Conservation (phyloP, 2,113 vertebrate genomes). For the Tachycineta bicolor region DNA sequence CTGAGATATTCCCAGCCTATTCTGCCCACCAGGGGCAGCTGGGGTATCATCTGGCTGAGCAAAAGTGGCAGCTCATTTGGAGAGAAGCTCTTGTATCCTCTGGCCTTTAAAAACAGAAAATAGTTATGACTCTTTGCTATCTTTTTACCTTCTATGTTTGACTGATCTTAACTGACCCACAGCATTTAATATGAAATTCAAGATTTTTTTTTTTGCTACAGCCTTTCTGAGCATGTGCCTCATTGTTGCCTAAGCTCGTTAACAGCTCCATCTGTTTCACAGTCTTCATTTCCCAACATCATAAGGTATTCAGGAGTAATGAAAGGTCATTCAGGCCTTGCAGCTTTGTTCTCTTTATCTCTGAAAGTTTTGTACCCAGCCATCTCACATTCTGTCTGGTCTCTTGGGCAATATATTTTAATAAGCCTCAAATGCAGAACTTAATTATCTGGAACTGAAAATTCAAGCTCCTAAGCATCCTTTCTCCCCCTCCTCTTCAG, state of each 20-base stretch:
- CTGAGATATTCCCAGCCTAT: not conserved
- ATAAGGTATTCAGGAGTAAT: constrained; percentile 1
- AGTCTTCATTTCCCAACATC: constrained; percentile 51
- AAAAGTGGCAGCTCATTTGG: not conserved
- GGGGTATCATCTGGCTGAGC: not conserved
- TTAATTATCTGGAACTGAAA: constrained; percentile 50
- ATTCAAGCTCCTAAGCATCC: not conserved
- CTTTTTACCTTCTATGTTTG: not conserved
- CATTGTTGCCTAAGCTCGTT: constrained; percentile 27
- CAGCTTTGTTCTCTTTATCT: constrained; percentile 20
- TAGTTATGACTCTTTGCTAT: not conserved
- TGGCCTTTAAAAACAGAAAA: not conserved
- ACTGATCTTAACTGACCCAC: constrained; percentile 8
- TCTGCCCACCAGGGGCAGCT: not conserved
- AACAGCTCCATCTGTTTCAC: constrained; percentile 46
- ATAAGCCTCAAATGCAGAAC: constrained; percentile 29
- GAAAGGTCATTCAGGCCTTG: constrained; percentile 51
- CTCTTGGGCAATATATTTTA: constrained; percentile 48
- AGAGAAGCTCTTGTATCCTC: not conserved
- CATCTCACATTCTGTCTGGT: not conserved
- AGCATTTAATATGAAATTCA: not conserved
- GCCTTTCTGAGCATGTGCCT: not conserved
- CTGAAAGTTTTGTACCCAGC: not conserved
- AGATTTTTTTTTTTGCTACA: not conserved
- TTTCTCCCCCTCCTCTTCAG: not conserved